Evolutionary conservation across 2,888 invertebrate genomes (phyloP).

Genomic region (Sinodicranocentrus sp.): DNA sequence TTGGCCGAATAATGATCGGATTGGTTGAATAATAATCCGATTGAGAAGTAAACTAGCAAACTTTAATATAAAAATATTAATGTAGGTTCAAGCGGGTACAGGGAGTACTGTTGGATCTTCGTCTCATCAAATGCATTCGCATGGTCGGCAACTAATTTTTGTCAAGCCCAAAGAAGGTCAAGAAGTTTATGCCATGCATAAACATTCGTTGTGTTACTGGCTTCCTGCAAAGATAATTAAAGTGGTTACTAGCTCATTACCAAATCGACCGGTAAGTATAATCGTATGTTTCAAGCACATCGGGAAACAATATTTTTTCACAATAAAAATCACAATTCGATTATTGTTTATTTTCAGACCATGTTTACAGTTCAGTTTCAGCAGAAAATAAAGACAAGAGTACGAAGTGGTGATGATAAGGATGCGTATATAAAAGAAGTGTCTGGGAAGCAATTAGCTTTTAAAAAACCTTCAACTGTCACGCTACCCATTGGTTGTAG

Average conservation of each 20-base stretch:
- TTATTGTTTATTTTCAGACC: slow-evolving; percentile 64
- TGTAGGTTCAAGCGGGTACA: too few relatives aligned
- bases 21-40: too few relatives aligned
- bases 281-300: not conserved
- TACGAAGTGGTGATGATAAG: slow-evolving; percentile 61
- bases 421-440: slow-evolving; percentile 53
- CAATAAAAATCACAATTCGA: too few relatives aligned
- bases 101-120: too few relatives aligned
- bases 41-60: too few relatives aligned
- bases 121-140: not conserved
- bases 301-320: too few relatives aligned
- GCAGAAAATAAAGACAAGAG: slow-evolving; percentile 74
- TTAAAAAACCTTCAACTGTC: slow-evolving; percentile 82
- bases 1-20: too few relatives aligned
- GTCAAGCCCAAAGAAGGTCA: slow-evolving; percentile 80
- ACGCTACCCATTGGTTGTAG: slow-evolving; percentile 90
- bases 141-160: slow-evolving; percentile 52
- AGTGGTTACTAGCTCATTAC: slow-evolving; percentile 73
- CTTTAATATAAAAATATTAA: too few relatives aligned
- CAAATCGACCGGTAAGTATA: slow-evolving; percentile 6
- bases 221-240: slow-evolving; percentile 81
- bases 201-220: slow-evolving; percentile 84
- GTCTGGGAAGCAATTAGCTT: slow-evolving; percentile 86
- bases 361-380: slow-evolving; percentile 83
- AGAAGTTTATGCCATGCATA: slow-evolving; percentile 83